Percentiles rank a stretch among this genome's conserved stretches.
These are phyloP conservation scores for Eilema caniola DNA, from an alignment of 2,888 invertebrate species.

Conservation along the genomic window DNA sequence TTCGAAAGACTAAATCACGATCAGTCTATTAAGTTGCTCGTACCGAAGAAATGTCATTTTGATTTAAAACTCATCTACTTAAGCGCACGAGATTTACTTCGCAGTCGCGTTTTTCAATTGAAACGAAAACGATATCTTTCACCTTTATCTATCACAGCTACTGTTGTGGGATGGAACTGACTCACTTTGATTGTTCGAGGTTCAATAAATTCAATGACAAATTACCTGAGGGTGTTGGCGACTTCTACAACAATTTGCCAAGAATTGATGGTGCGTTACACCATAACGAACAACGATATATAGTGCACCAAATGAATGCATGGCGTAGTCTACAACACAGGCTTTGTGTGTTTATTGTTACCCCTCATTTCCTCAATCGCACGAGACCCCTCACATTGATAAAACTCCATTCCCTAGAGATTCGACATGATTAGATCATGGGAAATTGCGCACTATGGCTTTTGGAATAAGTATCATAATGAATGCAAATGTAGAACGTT, in stretches of 20 bases:
- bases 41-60: conserved; percentile 15
- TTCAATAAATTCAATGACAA: neutral
- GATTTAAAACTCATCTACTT: conserved; percentile 20
- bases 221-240: neutral
- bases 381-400: conserved; percentile 52
- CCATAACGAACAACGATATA: conserved; percentile 33
- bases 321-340: conserved; percentile 39
- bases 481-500: conserved; percentile 18
- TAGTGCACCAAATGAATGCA: conserved; percentile 44
- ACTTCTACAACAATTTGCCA: conserved; percentile 8
- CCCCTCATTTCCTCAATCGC: conserved; percentile 55
- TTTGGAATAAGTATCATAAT: conserved; percentile 19
- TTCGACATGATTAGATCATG: conserved; percentile 33
- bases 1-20: neutral
- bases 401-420: conserved; percentile 52
- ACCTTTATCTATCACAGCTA: conserved; percentile 14
- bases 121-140: conserved; percentile 24
- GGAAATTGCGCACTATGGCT: conserved; percentile 42
- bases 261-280: conserved; percentile 29
- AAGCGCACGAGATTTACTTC: neutral
- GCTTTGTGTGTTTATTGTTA: conserved; percentile 32
- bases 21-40: neutral
- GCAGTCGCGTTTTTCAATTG: conserved; percentile 11
- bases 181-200: neutral
- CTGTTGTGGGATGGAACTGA: too few relatives aligned